phyloP scores from a whole-genome alignment of 2,113 vertebrate species.

The Opisthocomus hoazin region DNA sequence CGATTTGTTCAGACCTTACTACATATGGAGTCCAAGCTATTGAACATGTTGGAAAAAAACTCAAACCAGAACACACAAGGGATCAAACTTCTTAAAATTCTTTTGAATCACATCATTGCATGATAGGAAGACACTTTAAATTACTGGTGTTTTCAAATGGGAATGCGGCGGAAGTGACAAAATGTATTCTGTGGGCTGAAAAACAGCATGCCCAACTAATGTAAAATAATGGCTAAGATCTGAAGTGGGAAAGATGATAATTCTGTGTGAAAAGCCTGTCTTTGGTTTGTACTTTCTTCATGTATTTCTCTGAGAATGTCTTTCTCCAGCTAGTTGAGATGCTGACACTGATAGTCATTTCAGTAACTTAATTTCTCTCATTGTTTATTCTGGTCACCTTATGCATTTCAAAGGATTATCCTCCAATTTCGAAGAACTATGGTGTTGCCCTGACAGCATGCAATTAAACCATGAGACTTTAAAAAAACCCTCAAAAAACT shows the following conservation, averaged over 20 bases:
- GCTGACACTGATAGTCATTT: not conserved
- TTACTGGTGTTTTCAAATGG: not conserved
- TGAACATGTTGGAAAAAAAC: accelerated
- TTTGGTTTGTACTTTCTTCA: not conserved
- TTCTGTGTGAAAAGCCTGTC: not conserved
- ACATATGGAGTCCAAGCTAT: not conserved
- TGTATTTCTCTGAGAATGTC: not conserved
- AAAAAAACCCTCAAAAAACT: not conserved
- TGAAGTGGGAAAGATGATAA: not conserved
- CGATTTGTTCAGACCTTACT: not conserved
- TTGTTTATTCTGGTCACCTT: not conserved
- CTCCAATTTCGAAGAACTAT: not conserved
- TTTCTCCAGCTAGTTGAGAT: not conserved
- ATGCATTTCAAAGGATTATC: not conserved
- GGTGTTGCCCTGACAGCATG: not conserved
- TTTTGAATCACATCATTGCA: not conserved
- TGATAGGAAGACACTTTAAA: not conserved
- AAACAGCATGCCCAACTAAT: not conserved
- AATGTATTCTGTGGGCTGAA: not conserved
- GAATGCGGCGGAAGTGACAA: not conserved
- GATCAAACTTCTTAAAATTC: not conserved
- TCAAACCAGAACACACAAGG: not conserved
- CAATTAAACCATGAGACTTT: not conserved
- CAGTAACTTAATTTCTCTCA: not conserved
- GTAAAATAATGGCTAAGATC: not conserved